Base-by-base conservation (phyloP, 2,113 vertebrate genomes). In the Tamias sibiricus region DNA sequence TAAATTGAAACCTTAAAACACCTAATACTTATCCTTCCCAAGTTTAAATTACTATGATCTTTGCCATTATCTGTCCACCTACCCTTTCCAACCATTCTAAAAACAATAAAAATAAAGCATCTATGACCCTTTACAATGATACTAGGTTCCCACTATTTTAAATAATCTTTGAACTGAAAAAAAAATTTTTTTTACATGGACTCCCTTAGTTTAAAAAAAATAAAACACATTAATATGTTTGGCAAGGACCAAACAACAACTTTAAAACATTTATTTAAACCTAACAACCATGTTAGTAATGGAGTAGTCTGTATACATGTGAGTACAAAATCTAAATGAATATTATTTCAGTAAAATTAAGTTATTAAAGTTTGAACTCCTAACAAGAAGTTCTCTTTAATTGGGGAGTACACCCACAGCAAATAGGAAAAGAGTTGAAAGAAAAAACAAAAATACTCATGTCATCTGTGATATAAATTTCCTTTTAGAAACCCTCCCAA, bases 311-410 rank as follows among this genome's bases (percentile, higher is more conserved):
- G 14, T 24, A 49, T 37, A 52, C 0, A 80, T 44, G 47, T 79
- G 42, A 90, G 24, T n/a, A 75, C 13, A 84, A 95, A 97, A 68
- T 57, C 49, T 80, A 75, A 97, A 84, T 37, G 14, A 37, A 32
- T 37, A 83, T 19, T 42, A 49, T 90, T 86, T 86, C 80, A 90
- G 69, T 76, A 71, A 94, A 94, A 66, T 0, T 90, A 44, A 87
- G 40, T 81, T 94, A 88, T 20, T 62, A 97, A 30, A 94, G 59
- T 75, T 2, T 42, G 42, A 86, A 62, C 2, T 14, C 40, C 49
- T 59, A 90, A 93, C 3, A 79, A 8, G 3, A 94, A 85, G 13
- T 81, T 84, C 94, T 82, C 93, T 98, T 96, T 94, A 97, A 89
- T 2, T 86, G 13, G 0, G 0, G 98, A 83, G 32, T 93, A 91